Conservation (phyloP, 2,888 invertebrate species). For the Agapostemon virescens region DNA sequence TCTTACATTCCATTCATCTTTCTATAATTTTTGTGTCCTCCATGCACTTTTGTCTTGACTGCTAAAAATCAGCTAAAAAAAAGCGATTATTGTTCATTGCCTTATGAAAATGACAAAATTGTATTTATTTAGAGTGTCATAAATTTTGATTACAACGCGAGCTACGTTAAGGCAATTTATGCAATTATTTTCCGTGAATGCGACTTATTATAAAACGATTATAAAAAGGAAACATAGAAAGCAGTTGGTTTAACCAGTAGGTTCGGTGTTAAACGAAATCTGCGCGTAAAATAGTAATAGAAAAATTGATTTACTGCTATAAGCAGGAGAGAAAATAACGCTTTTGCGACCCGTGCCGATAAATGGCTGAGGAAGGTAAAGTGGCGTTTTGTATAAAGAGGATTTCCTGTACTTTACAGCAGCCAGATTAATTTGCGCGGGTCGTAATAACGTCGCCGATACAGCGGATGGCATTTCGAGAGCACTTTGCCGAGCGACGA, state of each 20-base stretch:
- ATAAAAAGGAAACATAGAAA: too few species aligned
- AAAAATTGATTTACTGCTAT: not conserved
- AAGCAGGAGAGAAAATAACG: not conserved
- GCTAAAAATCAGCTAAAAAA: too few species aligned
- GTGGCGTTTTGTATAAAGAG: not conserved
- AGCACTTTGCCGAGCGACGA: not conserved
- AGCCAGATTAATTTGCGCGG: not conserved
- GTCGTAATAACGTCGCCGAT: not conserved
- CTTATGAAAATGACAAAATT: too few species aligned
- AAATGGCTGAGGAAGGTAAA: not conserved
- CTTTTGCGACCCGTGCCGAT: not conserved
- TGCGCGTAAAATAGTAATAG: not conserved
- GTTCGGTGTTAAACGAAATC: not conserved
- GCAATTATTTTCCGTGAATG: too few species aligned
- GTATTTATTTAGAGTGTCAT: too few species aligned
- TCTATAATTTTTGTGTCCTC: too few species aligned
- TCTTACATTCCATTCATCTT: too few species aligned
- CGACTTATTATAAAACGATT: too few species aligned
- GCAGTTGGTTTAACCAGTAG: too few species aligned
- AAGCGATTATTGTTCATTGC: too few species aligned
- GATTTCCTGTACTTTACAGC: not conserved
- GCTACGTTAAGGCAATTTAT: too few species aligned
- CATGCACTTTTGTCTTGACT: not conserved
- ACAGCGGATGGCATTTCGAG: not conserved
- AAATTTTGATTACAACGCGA: too few species aligned